phyloP scores from a whole-genome alignment of 2,888 invertebrate species.

The Bedellia somnulentella region DNA sequence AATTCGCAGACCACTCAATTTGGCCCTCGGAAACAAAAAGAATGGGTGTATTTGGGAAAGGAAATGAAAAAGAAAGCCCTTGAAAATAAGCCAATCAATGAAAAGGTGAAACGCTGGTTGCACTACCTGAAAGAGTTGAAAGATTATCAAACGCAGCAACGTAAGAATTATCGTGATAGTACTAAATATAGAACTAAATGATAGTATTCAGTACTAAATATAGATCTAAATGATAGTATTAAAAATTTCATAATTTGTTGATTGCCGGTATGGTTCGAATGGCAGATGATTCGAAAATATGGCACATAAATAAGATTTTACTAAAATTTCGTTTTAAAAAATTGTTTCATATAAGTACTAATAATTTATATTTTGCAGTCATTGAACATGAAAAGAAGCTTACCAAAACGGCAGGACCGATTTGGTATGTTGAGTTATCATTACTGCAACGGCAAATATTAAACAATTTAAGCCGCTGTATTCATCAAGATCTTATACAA shows the following conservation, averaged over 20 bases:
- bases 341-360: no score
- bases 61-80: slow-evolving; percentile 31
- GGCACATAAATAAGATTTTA: no score
- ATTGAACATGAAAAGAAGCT: no score
- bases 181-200: background rate
- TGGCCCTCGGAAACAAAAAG: no score
- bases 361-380: no score
- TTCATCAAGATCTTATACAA: slow-evolving; percentile 43
- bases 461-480: slow-evolving; percentile 20
- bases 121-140: slow-evolving; percentile 30
- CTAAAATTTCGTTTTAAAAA: no score
- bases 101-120: slow-evolving; percentile 39
- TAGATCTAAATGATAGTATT: no score
- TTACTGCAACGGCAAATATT: slow-evolving; percentile 26
- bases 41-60: slow-evolving; percentile 39
- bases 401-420: slow-evolving; percentile 35
- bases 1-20: no score
- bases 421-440: slow-evolving; percentile 39
- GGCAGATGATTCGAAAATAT: no score
- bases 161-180: slow-evolving; percentile 15
- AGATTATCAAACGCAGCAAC: slow-evolving; percentile 24
- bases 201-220: no score
- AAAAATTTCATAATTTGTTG: no score
- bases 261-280: no score
- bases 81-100: slow-evolving; percentile 37